Conservation (phyloP, 1,140 invertebrate genomes). For the Vanessa atalanta region DNA sequence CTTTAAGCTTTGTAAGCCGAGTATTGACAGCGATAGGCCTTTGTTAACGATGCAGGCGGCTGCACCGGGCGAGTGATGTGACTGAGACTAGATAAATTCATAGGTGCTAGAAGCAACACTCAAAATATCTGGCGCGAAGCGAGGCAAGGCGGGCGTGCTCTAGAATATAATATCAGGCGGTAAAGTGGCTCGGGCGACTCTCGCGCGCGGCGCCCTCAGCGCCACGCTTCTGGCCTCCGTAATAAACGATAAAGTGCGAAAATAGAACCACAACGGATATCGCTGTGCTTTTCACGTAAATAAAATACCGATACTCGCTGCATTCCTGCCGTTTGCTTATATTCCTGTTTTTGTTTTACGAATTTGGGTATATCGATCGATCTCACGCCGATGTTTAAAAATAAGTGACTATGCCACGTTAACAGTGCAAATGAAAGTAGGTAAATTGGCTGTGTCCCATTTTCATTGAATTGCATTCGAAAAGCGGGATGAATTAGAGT, state of each 20-base stretch:
- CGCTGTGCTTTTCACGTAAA: conserved; percentile 63
- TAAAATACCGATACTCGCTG: conserved; percentile 68
- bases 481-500: conserved; percentile 5
- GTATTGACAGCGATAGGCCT: conserved; percentile 39
- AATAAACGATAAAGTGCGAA: conserved; percentile 73
- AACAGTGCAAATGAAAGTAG: conserved; percentile 54
- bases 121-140: conserved; percentile 73
- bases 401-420: conserved; percentile 53
- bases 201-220: conserved; percentile 48
- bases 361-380: conserved; percentile 58
- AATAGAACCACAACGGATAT: conserved; percentile 74
- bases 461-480: conserved; percentile 27
- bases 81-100: conserved; percentile 77
- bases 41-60: conserved; percentile 64
- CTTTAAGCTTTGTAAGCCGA: conserved; percentile 25
- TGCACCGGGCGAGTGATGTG: conserved; percentile 66
- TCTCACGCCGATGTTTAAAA: conserved; percentile 62
- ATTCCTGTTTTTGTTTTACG: conserved; percentile 56
- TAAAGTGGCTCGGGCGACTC: conserved; percentile 67
- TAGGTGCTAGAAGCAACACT: conserved; percentile 75
- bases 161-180: conserved; percentile 79
- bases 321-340: conserved; percentile 53
- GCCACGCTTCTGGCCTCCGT: conserved; percentile 53
- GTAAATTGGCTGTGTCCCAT: conserved; percentile 49
- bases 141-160: conserved; percentile 71